A percentile compares a stretch with the other conserved stretches of the same genome.
Evolutionary conservation across 2,797 vertebrate genomes (phyloP).

Genomic region (Malacoraja senta): DNA sequence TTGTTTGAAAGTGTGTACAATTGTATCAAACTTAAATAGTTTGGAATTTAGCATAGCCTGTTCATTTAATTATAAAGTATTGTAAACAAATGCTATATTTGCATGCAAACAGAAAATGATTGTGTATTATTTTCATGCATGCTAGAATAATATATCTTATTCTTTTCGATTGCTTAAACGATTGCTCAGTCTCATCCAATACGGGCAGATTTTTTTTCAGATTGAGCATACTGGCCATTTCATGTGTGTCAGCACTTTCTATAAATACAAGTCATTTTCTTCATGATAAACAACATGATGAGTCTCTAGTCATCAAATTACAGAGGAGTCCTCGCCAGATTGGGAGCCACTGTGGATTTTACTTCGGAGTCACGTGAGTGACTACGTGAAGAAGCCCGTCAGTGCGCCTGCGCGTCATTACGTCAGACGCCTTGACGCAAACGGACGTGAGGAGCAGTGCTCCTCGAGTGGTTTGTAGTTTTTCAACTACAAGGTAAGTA

Average conservation of each 20-base stretch:
- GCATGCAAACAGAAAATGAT: not conserved
- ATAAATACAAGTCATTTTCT: not conserved
- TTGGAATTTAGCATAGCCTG: not conserved
- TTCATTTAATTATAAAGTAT: not conserved
- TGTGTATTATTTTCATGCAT: not conserved
- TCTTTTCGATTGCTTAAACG: not conserved
- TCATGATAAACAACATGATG: not conserved
- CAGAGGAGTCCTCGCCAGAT: not conserved
- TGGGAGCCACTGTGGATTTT: not conserved
- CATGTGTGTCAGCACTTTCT: not conserved
- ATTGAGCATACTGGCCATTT: not conserved
- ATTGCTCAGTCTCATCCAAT: not conserved
- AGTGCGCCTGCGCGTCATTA: no score
- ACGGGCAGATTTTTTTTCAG: not conserved
- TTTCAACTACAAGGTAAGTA: no score
- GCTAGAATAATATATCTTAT: not conserved
- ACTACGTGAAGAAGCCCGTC: no score
- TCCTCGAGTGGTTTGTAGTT: no score
- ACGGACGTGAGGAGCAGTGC: no score
- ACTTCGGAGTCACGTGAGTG: no score
- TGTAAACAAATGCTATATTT: no score
- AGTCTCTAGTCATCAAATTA: not conserved
- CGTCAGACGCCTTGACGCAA: no score
- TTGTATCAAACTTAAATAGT: not conserved
- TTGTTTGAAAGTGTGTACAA: not conserved